phyloP scores from a whole-genome alignment of 2,113 vertebrate genomes.

The Apaloderma vittatum region DNA sequence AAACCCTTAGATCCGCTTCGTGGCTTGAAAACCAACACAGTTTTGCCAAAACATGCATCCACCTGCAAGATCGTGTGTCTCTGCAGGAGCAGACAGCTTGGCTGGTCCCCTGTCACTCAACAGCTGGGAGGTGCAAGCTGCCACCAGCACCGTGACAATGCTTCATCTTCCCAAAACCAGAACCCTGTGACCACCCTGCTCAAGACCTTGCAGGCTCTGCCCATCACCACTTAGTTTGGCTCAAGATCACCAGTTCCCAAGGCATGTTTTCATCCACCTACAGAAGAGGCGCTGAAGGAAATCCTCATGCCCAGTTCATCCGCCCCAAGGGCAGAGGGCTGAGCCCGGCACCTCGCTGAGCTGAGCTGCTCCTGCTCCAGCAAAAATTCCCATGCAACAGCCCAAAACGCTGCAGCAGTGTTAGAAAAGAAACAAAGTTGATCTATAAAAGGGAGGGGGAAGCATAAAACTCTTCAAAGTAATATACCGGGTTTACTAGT shows the following conservation, averaged over 20 bases:
- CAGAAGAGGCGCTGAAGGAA: background rate
- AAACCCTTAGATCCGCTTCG: background rate
- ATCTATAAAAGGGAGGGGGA: accelerated
- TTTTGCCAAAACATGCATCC: background rate
- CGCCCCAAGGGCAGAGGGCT: background rate
- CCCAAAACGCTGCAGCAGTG: background rate
- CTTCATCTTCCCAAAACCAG: background rate
- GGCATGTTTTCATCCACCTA: background rate
- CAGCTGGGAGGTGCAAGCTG: background rate
- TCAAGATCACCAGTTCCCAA: background rate
- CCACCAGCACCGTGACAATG: accelerated
- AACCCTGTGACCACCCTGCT: background rate
- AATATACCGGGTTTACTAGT: background rate
- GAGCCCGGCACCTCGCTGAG: accelerated
- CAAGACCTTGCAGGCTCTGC: background rate
- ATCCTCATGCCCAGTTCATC: background rate
- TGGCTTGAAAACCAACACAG: background rate
- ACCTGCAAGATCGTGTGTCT: accelerated
- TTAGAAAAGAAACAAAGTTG: background rate
- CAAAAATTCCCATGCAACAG: background rate
- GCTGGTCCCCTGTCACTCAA: background rate
- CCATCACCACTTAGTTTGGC: background rate
- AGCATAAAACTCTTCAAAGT: background rate
- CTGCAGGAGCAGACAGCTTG: background rate
- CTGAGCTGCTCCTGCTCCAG: background rate